A percentile compares a stretch with the other conserved stretches of the same genome.
Conservation (phyloP, 2,888 invertebrate genomes). For the Thecophora atra region DNA sequence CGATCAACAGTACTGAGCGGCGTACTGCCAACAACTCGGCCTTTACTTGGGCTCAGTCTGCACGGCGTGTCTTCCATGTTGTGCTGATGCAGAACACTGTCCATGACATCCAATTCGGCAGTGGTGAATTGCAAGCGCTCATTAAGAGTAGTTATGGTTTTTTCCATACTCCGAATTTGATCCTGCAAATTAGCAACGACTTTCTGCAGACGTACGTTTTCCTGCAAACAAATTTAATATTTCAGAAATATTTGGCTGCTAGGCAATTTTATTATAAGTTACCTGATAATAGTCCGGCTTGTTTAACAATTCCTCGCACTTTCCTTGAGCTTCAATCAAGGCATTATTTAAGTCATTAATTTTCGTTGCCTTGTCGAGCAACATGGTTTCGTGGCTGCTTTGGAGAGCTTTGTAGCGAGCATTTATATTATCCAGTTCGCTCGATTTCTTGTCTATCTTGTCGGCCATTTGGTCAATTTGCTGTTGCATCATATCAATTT, state of each 20-base stretch:
- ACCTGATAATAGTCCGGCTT: conserved; percentile 55
- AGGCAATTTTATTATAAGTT: background rate
- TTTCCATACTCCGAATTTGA: conserved; percentile 58
- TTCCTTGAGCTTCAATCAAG: conserved; percentile 71
- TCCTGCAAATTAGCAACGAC: conserved; percentile 55
- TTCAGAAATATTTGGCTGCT: background rate
- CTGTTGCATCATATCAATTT: conserved; percentile 67
- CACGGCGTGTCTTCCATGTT: conserved; percentile 53
- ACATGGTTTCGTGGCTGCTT: conserved; percentile 70
- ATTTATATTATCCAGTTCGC: conserved; percentile 69
- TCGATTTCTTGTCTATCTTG: conserved; percentile 66
- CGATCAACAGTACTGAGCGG: conserved; percentile 63
- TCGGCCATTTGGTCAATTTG: conserved; percentile 65
- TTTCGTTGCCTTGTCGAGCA: conserved; percentile 72
- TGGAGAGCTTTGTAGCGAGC: conserved; percentile 70
- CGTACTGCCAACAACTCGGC: conserved; percentile 56
- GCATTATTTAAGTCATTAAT: conserved; percentile 73
- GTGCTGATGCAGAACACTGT: conserved; percentile 60
- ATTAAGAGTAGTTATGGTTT: conserved; percentile 57
- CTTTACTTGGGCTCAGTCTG: conserved; percentile 49
- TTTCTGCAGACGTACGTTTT: conserved; percentile 57
- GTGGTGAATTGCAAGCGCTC: conserved; percentile 58
- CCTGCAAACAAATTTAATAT: conserved; percentile 43
- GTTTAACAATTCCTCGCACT: conserved; percentile 62
- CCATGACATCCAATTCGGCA: conserved; percentile 62